A percentile compares a stretch with the other conserved stretches of the same genome.
phyloP scores from a whole-genome alignment of 2,113 vertebrate genomes.

The Pseudorectes ferrugineus region DNA sequence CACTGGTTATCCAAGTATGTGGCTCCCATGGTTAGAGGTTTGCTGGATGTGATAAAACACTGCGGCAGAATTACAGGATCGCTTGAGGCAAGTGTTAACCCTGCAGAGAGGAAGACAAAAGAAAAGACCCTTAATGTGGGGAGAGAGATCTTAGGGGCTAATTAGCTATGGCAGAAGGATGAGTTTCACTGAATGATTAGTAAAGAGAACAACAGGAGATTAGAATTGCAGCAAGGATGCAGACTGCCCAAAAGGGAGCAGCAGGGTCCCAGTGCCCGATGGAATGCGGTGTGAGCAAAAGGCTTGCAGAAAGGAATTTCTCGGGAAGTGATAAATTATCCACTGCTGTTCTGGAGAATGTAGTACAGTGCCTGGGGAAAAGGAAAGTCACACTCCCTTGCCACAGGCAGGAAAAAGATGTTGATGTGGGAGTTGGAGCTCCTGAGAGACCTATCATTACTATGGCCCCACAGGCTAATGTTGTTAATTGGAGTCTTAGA shows the following conservation, averaged over 20 bases:
- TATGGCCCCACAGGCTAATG: not conserved
- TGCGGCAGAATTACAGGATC: fast-evolving
- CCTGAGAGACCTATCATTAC: not conserved
- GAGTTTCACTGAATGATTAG: not conserved
- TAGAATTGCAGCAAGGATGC: not conserved
- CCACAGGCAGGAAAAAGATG: not conserved
- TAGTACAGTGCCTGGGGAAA: not conserved
- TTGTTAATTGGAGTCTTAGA: not conserved
- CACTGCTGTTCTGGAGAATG: not conserved
- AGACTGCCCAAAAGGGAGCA: not conserved
- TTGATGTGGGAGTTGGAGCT: not conserved
- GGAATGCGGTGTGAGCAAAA: not conserved
- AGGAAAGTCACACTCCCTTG: not conserved
- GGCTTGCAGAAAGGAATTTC: not conserved
- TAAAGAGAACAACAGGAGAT: not conserved
- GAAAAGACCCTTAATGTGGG: not conserved
- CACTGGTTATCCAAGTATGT: too few relatives aligned
- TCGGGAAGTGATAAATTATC: not conserved
- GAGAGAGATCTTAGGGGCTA: not conserved
- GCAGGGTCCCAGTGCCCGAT: not conserved
- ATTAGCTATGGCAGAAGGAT: not conserved
- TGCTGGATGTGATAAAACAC: not conserved
- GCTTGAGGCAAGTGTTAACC: not conserved
- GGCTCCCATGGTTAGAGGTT: not conserved
- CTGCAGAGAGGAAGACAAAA: not conserved